Evolutionary conservation across 2,888 invertebrate species (phyloP), one percentile per base, ranked within the genome.

Genomic region (Platerodrilus igneus): DNA sequence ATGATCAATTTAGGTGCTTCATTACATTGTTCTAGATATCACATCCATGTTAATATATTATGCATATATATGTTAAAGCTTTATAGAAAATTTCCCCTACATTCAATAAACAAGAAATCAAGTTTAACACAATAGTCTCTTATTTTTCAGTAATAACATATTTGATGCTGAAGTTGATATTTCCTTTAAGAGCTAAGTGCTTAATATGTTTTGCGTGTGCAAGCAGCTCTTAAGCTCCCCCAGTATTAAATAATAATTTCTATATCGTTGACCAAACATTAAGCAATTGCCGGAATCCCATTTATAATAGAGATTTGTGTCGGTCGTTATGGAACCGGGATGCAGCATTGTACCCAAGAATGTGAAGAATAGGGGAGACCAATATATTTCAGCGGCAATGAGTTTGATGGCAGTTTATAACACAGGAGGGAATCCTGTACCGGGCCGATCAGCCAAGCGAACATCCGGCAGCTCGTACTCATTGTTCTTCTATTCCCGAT

Each of bases 241-340:
- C 18, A 31, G 45, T 40, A 59, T 59, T 60, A 59, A 59, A 60
- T 58, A 58, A 56, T 61, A 59, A 60, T 59, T 60, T 61, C 60
- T 59, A 55, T 59, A 59, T 60, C 57, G 56, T 58, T 59, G 60
- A 55, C 58, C 59, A 55, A 59, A 60, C 60, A 57, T 57, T 57
- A 56, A 56, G 57, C 59, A 55, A 56, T 58, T 53, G 53, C 50
- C 51, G 54, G 52, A 56, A 53, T 55, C 53, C 55, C 55, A 58
- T 58, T 53, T 52, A 58, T 54, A 51, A 55, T 48, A 49, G 53
- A 51, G 48, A 51, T 51, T 51, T 51, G 51, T 48, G 51, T 40
- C 37, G 47, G 45, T 48, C 41, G 45, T 45, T 45, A 41, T 41
- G 45, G 41, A 45, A 39, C 37, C 40, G 47, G 44, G 44, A 44